Percentiles rank a stretch among this genome's conserved stretches.
Evolutionary conservation across 2,113 vertebrate genomes (phyloP).

Genomic region (Eclectus roratus): DNA sequence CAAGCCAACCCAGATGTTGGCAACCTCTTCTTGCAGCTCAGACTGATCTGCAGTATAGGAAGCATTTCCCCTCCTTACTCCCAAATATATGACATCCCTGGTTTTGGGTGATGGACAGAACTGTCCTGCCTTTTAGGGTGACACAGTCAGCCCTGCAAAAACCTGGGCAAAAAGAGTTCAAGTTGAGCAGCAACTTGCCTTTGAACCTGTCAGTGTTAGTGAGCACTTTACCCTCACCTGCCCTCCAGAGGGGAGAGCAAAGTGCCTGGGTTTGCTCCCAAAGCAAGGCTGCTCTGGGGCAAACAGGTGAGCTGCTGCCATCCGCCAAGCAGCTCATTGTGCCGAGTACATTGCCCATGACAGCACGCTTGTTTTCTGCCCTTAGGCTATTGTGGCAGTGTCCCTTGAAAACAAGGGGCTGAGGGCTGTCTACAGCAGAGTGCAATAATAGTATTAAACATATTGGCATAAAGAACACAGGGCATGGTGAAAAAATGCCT

Average conservation of each 20-base stretch:
- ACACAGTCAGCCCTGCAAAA: background rate
- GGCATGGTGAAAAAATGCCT: background rate
- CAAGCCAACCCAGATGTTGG: background rate
- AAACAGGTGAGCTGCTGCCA: slow-evolving; percentile 19
- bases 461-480: slow-evolving; percentile 41
- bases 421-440: slow-evolving; percentile 9
- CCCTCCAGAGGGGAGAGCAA: slow-evolving; percentile 36
- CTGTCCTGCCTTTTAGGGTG: background rate
- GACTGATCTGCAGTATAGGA: background rate
- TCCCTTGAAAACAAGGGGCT: slow-evolving; percentile 18
- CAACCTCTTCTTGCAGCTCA: background rate
- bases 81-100: background rate
- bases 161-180: background rate
- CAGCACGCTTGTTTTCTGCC: slow-evolving; percentile 39
- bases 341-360: slow-evolving; percentile 26
- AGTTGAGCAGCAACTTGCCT: background rate
- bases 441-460: slow-evolving; percentile 58
- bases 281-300: slow-evolving; percentile 13
- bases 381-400: slow-evolving; percentile 51
- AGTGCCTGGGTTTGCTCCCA: slow-evolving; percentile 36
- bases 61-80: background rate
- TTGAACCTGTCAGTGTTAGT: slow-evolving; percentile 21
- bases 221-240: slow-evolving; percentile 1
- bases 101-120: background rate
- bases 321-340: slow-evolving; percentile 29